phyloP scores from a whole-genome alignment of 2,888 invertebrate species.

The Stegana nigrithorax region DNA sequence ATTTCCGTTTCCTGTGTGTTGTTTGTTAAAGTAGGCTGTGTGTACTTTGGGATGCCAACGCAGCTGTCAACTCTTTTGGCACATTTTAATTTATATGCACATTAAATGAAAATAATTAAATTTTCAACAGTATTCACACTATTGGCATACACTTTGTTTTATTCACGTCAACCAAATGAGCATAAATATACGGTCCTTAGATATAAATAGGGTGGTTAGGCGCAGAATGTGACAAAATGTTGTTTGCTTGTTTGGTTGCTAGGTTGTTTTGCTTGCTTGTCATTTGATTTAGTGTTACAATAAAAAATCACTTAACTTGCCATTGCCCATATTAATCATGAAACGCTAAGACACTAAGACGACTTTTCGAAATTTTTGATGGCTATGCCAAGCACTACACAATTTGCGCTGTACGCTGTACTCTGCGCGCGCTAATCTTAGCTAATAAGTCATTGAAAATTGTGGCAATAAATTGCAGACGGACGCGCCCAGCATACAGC shows the following conservation, averaged over 20 bases:
- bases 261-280: slow-evolving; percentile 22
- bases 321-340: slow-evolving; percentile 46
- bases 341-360: slow-evolving; percentile 5
- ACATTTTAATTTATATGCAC: slow-evolving; percentile 9
- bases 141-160: too few species aligned
- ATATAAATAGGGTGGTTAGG: too few species aligned
- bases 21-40: too few species aligned
- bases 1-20: too few species aligned
- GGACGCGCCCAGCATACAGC: not conserved
- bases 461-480: slow-evolving; percentile 30
- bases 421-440: slow-evolving; percentile 34
- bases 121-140: slow-evolving; percentile 2
- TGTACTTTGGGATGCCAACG: too few species aligned
- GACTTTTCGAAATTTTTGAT: not conserved
- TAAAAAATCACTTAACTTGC: slow-evolving; percentile 51
- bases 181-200: too few species aligned
- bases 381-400: too few species aligned
- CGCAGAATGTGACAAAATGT: not conserved
- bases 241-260: slow-evolving; percentile 36
- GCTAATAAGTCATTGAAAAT: slow-evolving; percentile 48
- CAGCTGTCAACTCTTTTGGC: not conserved
- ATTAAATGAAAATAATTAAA: slow-evolving; percentile 14
- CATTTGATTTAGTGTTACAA: slow-evolving; percentile 39
- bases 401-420: not conserved
- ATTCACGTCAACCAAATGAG: too few species aligned